Evolutionary conservation across 2,113 vertebrate genomes (phyloP), one percentile per base, ranked within the genome.

Genomic region (Sarotherodon lohbergeri): DNA sequence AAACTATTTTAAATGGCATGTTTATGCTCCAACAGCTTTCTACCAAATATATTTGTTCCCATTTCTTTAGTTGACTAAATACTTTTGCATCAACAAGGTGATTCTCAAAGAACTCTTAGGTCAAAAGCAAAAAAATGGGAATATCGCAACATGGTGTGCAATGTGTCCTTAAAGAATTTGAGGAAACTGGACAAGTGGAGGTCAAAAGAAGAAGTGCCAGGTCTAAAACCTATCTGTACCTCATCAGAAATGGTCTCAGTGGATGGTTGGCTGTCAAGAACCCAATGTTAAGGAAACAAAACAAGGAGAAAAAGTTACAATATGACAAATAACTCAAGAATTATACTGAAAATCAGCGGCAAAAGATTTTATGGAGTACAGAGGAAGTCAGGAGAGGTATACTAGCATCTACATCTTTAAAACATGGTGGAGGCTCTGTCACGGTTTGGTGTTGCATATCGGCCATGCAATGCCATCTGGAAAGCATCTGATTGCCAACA

Each of bases 241-340:
- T 71, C 2, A 2, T 71, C 66, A 71, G 22, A 71, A 46, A 71
- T 16, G 66, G 13, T 73, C 66, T 73, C 68, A 16, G 39, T 46
- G 39, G 39, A 3, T 24, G 39, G 13, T 16, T 71, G 36, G 12
- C 63, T 66, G 61, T 66, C 1, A 39, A 66, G 19, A 66, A 66
- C 32, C 34, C 61, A 39, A 39, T 66, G 61, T 68, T 68, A 13
- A 66, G 34, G 39, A 68, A 68, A 11, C 19, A 41, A 41, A 68
- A 22, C 11, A 13, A 66, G 61, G n/a, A 68, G 11, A 14, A 41
- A 68, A 41, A 0, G n/a, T 7, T 68, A 41, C 6, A 1, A 13
- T 41, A 14, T 14, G 63, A 3, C n/a, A 41, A 24, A 41, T 22
- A 41, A 41, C 11, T 41, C 22, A 22, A 22, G 66, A 71, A 43